Evolutionary conservation across 1,140 invertebrate genomes (phyloP).

Genomic region (Drosophila nebulosa): DNA sequence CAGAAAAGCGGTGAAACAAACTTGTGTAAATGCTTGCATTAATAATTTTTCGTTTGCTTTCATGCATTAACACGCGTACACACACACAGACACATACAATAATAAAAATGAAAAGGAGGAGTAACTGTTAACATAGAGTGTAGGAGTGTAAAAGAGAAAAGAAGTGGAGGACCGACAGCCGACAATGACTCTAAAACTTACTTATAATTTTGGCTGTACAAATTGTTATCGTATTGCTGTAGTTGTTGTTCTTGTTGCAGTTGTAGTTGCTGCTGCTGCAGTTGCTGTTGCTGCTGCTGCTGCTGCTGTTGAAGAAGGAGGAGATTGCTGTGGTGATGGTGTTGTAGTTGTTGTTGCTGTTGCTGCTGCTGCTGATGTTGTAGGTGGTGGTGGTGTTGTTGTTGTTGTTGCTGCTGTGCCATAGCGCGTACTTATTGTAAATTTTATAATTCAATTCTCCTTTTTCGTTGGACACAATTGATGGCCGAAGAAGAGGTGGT

Average conservation of each 20-base stretch:
- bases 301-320: conserved; percentile 42
- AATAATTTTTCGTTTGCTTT: conserved; percentile 4
- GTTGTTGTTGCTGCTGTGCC: conserved; percentile 70
- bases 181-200: conserved; percentile 67
- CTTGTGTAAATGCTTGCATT: conserved; percentile 28
- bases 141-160: background rate
- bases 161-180: conserved; percentile 10
- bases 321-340: background rate
- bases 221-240: conserved; percentile 72
- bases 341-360: conserved; percentile 51
- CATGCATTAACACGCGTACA: conserved; percentile 4
- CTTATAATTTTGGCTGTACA: conserved; percentile 72
- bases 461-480: conserved; percentile 28
- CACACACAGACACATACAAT: conserved; percentile 1
- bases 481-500: background rate
- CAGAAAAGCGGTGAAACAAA: background rate
- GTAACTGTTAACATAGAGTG: background rate
- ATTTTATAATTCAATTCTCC: conserved; percentile 56
- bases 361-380: conserved; percentile 48
- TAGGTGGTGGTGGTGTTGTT: conserved; percentile 24
- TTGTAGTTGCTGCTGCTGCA: conserved; percentile 39
- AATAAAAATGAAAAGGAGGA: conserved; percentile 10
- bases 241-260: conserved; percentile 51
- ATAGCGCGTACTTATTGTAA: conserved; percentile 67
- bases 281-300: conserved; percentile 44